A percentile compares a stretch with the other conserved stretches of the same genome.
These are phyloP conservation scores for Synanthedon vespiformis DNA, from an alignment of 2,888 invertebrate species.

Conservation along the genomic window DNA sequence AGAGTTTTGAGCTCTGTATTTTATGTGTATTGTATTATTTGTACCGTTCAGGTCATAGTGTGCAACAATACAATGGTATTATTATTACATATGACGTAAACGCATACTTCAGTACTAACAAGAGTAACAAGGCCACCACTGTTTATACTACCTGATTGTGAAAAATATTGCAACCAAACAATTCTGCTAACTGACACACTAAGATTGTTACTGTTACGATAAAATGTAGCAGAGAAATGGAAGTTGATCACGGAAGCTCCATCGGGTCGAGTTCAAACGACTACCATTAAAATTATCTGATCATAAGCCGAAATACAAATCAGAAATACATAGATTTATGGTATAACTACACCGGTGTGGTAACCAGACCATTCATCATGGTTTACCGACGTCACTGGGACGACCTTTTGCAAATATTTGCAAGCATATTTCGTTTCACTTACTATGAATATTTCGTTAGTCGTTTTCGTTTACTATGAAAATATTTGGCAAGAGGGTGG, in stretches of 20 bases:
- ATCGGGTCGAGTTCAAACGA: constrained; percentile 9
- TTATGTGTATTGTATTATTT: no score
- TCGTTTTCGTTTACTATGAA: not conserved
- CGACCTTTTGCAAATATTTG: constrained; percentile 4
- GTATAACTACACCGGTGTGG: constrained; percentile 1
- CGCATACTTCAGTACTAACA: no score
- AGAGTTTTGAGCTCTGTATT: no score
- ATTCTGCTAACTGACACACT: constrained; percentile 1
- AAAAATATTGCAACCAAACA: not conserved
- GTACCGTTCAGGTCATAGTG: no score
- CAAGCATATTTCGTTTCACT: not conserved
- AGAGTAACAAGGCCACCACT: no score
- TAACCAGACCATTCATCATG: constrained; percentile 8
- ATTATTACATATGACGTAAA: no score
- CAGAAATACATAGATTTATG: constrained; percentile 23
- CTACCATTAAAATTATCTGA: constrained; percentile 28
- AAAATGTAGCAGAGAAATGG: constrained; percentile 31
- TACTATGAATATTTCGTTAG: constrained; percentile 7
- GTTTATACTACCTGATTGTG: not conserved
- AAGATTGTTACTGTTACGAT: constrained; percentile 28
- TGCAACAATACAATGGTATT: no score
- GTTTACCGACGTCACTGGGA: not conserved
- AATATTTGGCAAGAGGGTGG: constrained; percentile 1
- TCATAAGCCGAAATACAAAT: constrained; percentile 17
- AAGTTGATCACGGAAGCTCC: constrained; percentile 33